Conservation (phyloP, 2,113 vertebrate species). For the Neomonachus schauinslandi region DNA sequence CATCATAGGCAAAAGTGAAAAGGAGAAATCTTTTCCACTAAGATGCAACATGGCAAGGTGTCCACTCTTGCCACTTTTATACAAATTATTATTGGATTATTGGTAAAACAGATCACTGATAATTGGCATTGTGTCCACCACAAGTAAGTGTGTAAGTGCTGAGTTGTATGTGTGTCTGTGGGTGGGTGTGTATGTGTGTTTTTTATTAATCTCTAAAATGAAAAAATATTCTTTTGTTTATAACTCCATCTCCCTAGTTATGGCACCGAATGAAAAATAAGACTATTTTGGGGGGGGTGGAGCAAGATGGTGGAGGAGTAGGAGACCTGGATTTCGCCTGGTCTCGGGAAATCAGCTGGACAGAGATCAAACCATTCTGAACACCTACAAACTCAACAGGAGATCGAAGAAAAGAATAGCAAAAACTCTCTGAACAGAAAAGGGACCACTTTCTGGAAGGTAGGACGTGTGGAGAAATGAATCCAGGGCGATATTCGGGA, state of each 20-base stretch:
- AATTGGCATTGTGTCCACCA: background rate
- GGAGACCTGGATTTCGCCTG: too few species aligned
- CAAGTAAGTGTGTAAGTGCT: background rate
- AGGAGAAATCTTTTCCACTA: background rate
- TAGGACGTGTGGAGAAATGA: too few species aligned
- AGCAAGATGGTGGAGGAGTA: too few species aligned
- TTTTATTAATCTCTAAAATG: background rate
- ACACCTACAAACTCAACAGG: too few species aligned
- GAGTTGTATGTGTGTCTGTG: background rate
- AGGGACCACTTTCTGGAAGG: too few species aligned
- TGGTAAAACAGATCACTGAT: background rate
- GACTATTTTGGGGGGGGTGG: background rate
- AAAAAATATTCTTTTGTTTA: background rate
- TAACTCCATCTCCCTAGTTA: background rate
- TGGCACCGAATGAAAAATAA: background rate
- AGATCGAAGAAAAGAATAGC: too few species aligned
- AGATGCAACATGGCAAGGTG: background rate
- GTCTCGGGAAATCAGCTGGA: too few species aligned
- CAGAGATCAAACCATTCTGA: too few species aligned
- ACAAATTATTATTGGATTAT: background rate
- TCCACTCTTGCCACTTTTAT: background rate
- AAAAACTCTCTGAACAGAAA: too few species aligned
- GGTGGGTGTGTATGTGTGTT: background rate
- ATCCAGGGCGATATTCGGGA: too few species aligned
- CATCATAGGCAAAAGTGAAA: background rate